Percentiles rank a stretch among this genome's conserved stretches.
Evolutionary conservation across 2,113 vertebrate species (phyloP).

Genomic region (Cercocebus atys): DNA sequence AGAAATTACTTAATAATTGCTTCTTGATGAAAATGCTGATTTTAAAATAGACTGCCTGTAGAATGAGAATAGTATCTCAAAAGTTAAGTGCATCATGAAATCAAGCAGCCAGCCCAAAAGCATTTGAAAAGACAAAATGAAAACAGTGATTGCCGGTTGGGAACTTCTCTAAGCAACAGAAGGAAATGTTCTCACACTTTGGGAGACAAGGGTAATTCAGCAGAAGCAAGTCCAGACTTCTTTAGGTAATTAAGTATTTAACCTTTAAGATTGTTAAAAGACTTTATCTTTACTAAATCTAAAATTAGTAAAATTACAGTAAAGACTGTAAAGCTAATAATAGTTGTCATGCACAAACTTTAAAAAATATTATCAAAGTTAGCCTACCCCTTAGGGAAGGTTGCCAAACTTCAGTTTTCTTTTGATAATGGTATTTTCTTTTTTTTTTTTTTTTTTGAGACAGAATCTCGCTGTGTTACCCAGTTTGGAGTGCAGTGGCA

Average conservation of each 20-base stretch:
- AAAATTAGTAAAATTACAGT: not conserved
- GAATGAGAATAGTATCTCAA: not conserved
- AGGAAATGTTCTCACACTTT: not conserved
- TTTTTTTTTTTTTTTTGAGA: too few species aligned
- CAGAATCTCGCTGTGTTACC: rapidly evolving
- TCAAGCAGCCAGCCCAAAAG: not conserved
- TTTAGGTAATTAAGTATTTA: not conserved
- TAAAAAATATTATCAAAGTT: not conserved
- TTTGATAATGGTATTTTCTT: not conserved
- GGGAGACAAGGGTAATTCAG: not conserved
- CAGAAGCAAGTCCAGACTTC: not conserved
- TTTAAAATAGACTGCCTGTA: slow-evolving; percentile 5
- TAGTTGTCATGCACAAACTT: not conserved
- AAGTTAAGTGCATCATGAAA: not conserved
- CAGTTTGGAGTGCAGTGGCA: too few species aligned
- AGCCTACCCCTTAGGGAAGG: not conserved
- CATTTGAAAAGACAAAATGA: slow-evolving; percentile 28
- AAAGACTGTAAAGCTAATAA: not conserved
- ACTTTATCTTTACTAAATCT: not conserved
- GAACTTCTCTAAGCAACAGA: not conserved
- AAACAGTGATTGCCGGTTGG: not conserved
- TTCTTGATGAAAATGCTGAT: not conserved
- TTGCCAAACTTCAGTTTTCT: not conserved
- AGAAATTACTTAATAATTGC: not conserved
- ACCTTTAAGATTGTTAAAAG: not conserved